Conservation (phyloP, 2,888 invertebrate species). For the Arge pagana region DNA sequence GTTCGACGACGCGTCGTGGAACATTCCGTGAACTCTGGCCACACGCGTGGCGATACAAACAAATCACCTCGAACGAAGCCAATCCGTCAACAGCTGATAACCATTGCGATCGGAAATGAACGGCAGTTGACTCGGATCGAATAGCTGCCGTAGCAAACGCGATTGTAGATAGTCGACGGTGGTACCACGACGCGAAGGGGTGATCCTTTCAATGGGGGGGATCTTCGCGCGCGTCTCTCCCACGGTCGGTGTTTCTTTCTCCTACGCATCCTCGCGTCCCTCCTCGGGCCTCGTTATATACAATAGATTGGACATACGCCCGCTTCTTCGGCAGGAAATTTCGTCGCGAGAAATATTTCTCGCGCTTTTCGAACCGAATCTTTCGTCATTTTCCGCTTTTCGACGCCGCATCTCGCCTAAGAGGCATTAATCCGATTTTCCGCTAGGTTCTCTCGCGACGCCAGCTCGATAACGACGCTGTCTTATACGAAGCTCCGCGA, state of each 20-base stretch:
- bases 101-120: constrained; percentile 9
- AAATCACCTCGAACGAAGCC: constrained; percentile 9
- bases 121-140: neutral
- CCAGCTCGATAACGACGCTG: constrained; percentile 22
- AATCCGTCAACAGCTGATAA: constrained; percentile 6
- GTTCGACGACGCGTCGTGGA: constrained; percentile 11
- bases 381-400: constrained; percentile 17
- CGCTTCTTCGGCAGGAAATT: neutral
- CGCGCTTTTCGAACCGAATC: constrained; percentile 17
- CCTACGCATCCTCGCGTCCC: too few species aligned
- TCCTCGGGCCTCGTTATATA: too few species aligned
- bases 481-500: constrained; percentile 16
- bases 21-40: constrained; percentile 17
- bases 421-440: constrained; percentile 22
- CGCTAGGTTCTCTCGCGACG: constrained; percentile 20
- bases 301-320: too few species aligned
- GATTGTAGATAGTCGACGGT: too few species aligned
- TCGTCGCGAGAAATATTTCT: constrained; percentile 6
- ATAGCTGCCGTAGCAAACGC: too few species aligned
- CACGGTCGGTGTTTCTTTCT: neutral
- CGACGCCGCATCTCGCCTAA: constrained; percentile 17
- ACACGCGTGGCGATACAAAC: neutral
- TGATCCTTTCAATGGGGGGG: neutral
- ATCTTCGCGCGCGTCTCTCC: neutral
- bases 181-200: neutral